Conservation (phyloP, 2,888 invertebrate genomes). For the Seira musarum region DNA sequence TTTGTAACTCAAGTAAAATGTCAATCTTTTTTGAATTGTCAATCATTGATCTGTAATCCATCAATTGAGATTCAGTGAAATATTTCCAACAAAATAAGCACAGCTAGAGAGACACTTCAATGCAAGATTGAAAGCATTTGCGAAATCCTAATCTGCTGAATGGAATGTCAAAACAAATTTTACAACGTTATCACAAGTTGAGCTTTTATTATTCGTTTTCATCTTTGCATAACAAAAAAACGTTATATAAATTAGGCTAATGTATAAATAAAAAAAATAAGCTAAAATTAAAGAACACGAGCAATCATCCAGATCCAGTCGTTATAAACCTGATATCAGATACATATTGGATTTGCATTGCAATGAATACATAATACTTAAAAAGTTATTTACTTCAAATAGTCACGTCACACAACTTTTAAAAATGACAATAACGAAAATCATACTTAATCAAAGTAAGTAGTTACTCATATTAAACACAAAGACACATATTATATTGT, state of each 20-base stretch:
- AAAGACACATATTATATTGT: no score
- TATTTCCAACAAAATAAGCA: background rate
- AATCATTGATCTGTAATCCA: background rate
- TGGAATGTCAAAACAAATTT: background rate
- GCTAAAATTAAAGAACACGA: background rate
- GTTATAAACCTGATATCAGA: background rate
- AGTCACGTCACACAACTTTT: background rate
- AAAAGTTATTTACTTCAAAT: background rate
- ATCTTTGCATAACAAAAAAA: background rate
- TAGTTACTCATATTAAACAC: background rate
- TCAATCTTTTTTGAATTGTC: no score
- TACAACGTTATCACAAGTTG: constrained; percentile 51
- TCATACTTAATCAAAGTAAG: background rate
- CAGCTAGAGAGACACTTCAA: background rate
- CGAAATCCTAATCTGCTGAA: background rate
- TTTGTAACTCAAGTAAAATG: no score
- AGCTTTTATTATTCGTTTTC: constrained; percentile 40
- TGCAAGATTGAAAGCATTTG: background rate
- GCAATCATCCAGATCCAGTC: background rate
- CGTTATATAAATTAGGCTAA: background rate
- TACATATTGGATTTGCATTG: background rate
- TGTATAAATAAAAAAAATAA: background rate
- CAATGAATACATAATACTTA: background rate
- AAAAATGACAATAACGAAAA: background rate
- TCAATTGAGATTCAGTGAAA: constrained; percentile 15